These are phyloP conservation scores for Gambelia wislizenii DNA, from an alignment of 2,797 vertebrate genomes.

Conservation along the genomic window DNA sequence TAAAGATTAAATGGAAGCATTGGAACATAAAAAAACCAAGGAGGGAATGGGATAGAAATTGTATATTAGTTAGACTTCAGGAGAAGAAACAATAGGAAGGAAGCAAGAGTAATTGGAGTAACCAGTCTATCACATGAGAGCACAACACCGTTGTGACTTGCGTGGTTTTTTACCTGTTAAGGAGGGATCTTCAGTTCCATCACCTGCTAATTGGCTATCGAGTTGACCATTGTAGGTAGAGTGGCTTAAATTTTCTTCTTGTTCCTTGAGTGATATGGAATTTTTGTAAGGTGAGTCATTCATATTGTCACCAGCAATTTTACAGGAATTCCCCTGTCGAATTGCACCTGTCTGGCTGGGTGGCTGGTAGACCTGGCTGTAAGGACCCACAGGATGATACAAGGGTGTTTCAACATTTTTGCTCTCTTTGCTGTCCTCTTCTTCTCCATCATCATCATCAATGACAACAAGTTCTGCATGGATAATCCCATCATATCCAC, in stretches of 20 bases:
- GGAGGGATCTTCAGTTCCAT: slow-evolving; percentile 77
- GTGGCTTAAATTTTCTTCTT: slow-evolving; percentile 81
- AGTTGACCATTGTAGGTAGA: slow-evolving; percentile 58
- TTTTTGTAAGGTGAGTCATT: slow-evolving; percentile 75
- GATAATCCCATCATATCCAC: slow-evolving; percentile 84
- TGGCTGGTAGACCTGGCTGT: slow-evolving; percentile 86
- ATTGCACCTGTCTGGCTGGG: slow-evolving; percentile 58
- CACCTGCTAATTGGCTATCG: slow-evolving; percentile 63
- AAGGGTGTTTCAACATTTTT: slow-evolving; percentile 74
- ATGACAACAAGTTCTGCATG: slow-evolving; percentile 91
- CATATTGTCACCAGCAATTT: slow-evolving; percentile 48
- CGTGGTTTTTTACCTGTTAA: slow-evolving; percentile 81
- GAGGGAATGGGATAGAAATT: slow-evolving; percentile 23
- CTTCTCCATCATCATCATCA: slow-evolving; percentile 76
- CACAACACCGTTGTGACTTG: slow-evolving; percentile 81
- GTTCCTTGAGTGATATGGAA: slow-evolving; percentile 80
- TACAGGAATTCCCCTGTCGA: slow-evolving; percentile 61
- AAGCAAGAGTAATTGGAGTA: neutral
- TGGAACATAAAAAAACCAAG: slow-evolving; percentile 22
- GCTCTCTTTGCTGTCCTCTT: slow-evolving; percentile 64
- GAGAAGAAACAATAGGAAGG: slow-evolving; percentile 8
- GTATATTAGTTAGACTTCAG: slow-evolving; percentile 35
- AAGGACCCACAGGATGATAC: slow-evolving; percentile 85
- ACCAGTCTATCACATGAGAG: slow-evolving; percentile 73
- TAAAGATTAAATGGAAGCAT: slow-evolving; percentile 33